These are phyloP conservation scores for Magallana gigas DNA, from an alignment of 1,140 invertebrate species.

Conservation along the genomic window DNA sequence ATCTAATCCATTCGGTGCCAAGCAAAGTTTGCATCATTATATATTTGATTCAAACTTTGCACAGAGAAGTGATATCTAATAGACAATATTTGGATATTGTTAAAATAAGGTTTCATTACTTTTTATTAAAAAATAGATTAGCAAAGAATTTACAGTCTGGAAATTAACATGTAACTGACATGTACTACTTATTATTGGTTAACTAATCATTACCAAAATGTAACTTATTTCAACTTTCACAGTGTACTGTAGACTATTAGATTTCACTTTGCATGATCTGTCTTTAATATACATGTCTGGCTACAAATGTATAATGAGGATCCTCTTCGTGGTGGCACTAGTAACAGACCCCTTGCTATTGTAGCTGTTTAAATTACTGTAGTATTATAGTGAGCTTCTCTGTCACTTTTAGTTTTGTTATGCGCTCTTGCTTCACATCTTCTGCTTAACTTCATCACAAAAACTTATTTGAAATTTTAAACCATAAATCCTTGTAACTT, in stretches of 20 bases:
- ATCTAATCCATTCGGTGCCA: conserved; percentile 9
- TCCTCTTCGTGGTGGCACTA: conserved; percentile 26
- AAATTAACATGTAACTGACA: neutral
- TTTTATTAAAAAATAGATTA: neutral
- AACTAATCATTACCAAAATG: neutral
- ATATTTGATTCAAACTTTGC: conserved; percentile 23
- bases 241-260: conserved; percentile 6
- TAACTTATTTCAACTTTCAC: conserved; percentile 3
- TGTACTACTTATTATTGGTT: neutral
- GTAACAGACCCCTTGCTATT: conserved; percentile 30
- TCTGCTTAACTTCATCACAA: neutral
- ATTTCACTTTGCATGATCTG: neutral
- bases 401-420: neutral
- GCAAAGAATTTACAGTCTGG: neutral
- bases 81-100: neutral
- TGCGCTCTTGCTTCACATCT: neutral
- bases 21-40: conserved; percentile 19
- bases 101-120: neutral
- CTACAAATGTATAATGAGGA: conserved; percentile 25
- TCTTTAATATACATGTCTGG: conserved; percentile 11
- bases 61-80: neutral
- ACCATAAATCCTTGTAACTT: neutral
- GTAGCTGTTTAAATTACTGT: conserved; percentile 11
- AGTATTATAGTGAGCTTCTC: conserved; percentile 16
- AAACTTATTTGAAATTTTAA: neutral